phyloP scores from a whole-genome alignment of 2,888 invertebrate species.

The Prenolepis imparis region DNA sequence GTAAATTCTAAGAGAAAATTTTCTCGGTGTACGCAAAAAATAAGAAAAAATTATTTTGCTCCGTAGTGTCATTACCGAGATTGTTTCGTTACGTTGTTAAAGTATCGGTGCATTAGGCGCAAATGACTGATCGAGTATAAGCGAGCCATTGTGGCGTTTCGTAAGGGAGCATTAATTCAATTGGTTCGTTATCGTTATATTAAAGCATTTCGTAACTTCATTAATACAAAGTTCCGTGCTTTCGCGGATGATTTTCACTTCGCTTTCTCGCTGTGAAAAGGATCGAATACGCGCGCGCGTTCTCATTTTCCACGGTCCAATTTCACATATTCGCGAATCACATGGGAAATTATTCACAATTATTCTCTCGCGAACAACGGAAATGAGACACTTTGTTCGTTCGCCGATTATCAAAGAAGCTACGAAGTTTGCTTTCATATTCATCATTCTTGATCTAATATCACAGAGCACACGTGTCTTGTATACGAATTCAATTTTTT shows the following conservation, averaged over 20 bases:
- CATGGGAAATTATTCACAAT: slow-evolving; percentile 38
- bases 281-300: slow-evolving; percentile 1
- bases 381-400: not conserved
- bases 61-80: not conserved
- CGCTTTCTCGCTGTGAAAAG: slow-evolving; percentile 45
- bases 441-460: not conserved
- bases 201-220: slow-evolving; percentile 48
- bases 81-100: not conserved
- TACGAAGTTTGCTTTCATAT: not conserved
- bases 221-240: slow-evolving; percentile 45
- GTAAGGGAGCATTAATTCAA: slow-evolving; percentile 26
- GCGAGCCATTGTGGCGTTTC: slow-evolving; percentile 8
- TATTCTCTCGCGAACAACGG: slow-evolving; percentile 27
- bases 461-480: not conserved
- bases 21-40: too few relatives aligned
- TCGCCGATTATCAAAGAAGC: not conserved
- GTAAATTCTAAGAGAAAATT: too few relatives aligned
- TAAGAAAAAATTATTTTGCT: not conserved
- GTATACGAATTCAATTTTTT: too few relatives aligned
- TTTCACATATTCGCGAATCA: slow-evolving; percentile 34
- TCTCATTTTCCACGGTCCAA: slow-evolving; percentile 48
- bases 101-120: not conserved
- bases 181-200: slow-evolving; percentile 37
- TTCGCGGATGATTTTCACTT: slow-evolving; percentile 53
- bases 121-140: not conserved